Evolutionary conservation across 2,113 vertebrate genomes (phyloP).

Genomic region (Aspiorhynchus laticeps): DNA sequence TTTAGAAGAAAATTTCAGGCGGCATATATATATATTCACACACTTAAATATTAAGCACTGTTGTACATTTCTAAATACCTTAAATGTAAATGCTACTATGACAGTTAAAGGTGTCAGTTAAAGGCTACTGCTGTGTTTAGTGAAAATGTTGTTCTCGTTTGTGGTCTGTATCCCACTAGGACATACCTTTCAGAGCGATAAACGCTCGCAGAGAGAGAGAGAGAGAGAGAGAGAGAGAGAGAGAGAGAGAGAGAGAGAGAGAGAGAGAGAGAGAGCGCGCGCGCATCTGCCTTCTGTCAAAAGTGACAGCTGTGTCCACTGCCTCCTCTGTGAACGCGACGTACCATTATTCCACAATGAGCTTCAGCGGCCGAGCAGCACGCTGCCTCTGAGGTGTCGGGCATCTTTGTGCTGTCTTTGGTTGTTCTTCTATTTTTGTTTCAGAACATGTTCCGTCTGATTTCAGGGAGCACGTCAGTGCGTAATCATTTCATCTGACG

Average conservation of each 20-base stretch:
- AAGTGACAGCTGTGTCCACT: slow-evolving; percentile 59
- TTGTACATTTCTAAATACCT: not conserved
- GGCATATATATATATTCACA: not conserved
- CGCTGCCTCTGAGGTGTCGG: not conserved
- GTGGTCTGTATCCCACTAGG: slow-evolving; percentile 19
- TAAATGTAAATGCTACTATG: not conserved
- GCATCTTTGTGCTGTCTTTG: not conserved
- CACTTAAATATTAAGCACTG: not conserved
- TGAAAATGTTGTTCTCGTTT: not conserved
- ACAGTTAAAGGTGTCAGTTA: not conserved
- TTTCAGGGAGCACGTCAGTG: not conserved
- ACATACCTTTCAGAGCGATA: slow-evolving; percentile 9
- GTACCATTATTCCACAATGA: slow-evolving; percentile 7
- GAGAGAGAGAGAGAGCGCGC: slow-evolving; percentile 31
- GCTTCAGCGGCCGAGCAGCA: not conserved
- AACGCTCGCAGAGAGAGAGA: not conserved
- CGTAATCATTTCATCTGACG: not conserved
- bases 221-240: slow-evolving; percentile 24
- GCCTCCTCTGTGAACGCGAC: not conserved
- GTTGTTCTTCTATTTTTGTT: not conserved
- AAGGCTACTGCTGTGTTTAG: not conserved
- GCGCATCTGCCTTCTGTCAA: slow-evolving; percentile 73
- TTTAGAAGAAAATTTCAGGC: too few relatives aligned
- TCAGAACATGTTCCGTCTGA: not conserved
- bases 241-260: slow-evolving; percentile 30